Conservation (phyloP, 2,888 invertebrate genomes). For the Cryptosula pallasiana region DNA sequence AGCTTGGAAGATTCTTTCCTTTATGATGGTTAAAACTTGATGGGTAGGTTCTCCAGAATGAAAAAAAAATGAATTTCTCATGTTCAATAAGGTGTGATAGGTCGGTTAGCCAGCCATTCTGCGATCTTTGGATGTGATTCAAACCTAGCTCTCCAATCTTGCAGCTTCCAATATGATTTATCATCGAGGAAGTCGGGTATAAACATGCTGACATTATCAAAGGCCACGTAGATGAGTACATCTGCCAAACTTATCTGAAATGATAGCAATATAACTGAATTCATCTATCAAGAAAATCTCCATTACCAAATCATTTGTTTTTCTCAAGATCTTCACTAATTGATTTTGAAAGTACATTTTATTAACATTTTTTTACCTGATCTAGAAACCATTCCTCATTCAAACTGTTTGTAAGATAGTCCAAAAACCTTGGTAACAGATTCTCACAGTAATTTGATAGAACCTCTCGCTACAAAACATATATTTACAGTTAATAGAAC, state of each 20-base stretch:
- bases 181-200: slow-evolving; percentile 12
- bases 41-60: too few relatives aligned
- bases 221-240: slow-evolving; percentile 6
- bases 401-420: background rate
- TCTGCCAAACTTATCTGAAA: slow-evolving; percentile 16
- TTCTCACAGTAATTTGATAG: background rate
- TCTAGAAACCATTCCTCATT: slow-evolving; percentile 11
- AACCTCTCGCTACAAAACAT: background rate
- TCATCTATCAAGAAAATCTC: too few relatives aligned
- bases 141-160: slow-evolving; percentile 22
- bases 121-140: slow-evolving; percentile 27
- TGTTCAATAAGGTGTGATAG: slow-evolving; percentile 27
- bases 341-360: too few relatives aligned
- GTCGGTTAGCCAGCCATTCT: slow-evolving; percentile 29
- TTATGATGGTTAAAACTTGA: too few relatives aligned
- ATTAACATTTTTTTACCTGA: background rate
- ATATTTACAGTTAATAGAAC: too few relatives aligned
- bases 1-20: too few relatives aligned
- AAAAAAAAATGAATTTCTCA: too few relatives aligned
- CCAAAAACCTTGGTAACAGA: background rate
- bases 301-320: too few relatives aligned
- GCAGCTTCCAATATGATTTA: slow-evolving; percentile 9
- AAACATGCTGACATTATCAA: slow-evolving; percentile 15
- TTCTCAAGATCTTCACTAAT: too few relatives aligned
- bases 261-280: too few relatives aligned